These are phyloP conservation scores for Drosophila subobscura DNA, from an alignment of 1,140 invertebrate species.

Conservation along the genomic window DNA sequence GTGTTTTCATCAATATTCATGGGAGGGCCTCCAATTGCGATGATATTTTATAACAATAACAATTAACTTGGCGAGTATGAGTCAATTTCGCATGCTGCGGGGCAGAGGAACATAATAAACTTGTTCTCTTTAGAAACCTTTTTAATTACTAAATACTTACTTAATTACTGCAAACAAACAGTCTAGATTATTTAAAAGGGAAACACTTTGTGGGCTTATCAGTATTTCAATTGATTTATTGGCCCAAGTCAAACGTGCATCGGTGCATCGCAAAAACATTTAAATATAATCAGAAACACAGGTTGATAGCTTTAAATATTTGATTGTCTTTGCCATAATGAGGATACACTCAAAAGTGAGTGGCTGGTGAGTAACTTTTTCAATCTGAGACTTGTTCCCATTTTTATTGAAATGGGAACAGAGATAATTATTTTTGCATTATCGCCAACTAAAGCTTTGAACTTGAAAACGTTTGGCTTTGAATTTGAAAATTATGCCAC, in stretches of 20 bases:
- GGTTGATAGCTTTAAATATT: slow-evolving; percentile 36
- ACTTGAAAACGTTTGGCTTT: slow-evolving; percentile 34
- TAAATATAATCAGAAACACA: slow-evolving; percentile 24
- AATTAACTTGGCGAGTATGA: slow-evolving; percentile 3
- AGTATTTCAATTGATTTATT: slow-evolving; percentile 63
- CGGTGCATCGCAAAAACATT: slow-evolving; percentile 42
- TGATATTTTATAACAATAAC: slow-evolving; percentile 7
- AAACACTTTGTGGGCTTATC: slow-evolving; percentile 46
- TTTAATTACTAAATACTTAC: slow-evolving; percentile 12
- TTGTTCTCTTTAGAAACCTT: slow-evolving; percentile 4
- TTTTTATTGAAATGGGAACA: slow-evolving; percentile 30
- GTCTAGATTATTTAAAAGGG: slow-evolving; percentile 18
- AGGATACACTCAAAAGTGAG: no score
- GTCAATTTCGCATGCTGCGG: slow-evolving; percentile 7
- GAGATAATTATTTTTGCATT: slow-evolving; percentile 22
- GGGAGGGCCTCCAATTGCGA: slow-evolving; percentile 17
- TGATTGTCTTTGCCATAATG: neutral
- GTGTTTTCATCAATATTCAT: slow-evolving; percentile 32
- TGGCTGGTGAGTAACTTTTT: neutral
- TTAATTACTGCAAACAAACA: neutral
- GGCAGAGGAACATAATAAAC: slow-evolving; percentile 21
- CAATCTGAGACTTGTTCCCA: slow-evolving; percentile 14
- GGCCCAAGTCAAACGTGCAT: slow-evolving; percentile 36
- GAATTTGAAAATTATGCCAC: slow-evolving; percentile 34
- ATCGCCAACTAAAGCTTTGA: slow-evolving; percentile 41